Percentiles rank a stretch among this genome's conserved stretches.
Evolutionary conservation across 2,113 vertebrate genomes (phyloP).

Genomic region (Albula glossodonta): DNA sequence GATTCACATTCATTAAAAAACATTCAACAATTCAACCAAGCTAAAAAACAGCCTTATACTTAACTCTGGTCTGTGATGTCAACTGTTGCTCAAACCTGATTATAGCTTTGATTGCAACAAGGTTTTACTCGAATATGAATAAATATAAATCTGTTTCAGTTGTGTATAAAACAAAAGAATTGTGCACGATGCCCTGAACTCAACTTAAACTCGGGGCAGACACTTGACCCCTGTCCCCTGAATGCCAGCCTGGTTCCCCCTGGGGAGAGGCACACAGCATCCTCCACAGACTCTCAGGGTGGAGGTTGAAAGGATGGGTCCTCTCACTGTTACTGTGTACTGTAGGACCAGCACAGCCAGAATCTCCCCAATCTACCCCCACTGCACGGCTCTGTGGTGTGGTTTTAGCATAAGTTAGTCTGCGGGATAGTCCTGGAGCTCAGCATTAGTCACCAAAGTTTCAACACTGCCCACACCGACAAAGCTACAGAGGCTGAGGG

Average conservation of each 20-base stretch:
- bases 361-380: neutral
- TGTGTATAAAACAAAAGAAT: too few species aligned
- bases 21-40: too few species aligned
- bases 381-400: constrained; percentile 40
- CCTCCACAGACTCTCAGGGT: constrained; percentile 26
- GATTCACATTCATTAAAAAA: neutral
- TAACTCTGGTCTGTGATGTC: too few species aligned
- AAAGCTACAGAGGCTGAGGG: neutral
- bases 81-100: too few species aligned
- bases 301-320: constrained; percentile 24
- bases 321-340: constrained; percentile 33
- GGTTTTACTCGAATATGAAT: too few species aligned
- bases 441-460: constrained; percentile 61
- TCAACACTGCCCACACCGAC: constrained; percentile 53
- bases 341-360: constrained; percentile 29
- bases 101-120: too few species aligned
- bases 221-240: too few species aligned
- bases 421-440: constrained; percentile 33
- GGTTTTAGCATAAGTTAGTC: constrained; percentile 55
- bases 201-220: too few species aligned
- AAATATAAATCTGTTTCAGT: too few species aligned
- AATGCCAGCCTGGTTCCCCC: too few species aligned
- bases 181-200: too few species aligned
- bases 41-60: too few species aligned
- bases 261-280: neutral